Evolutionary conservation across 2,113 vertebrate genomes (phyloP).

Genomic region (Xyliphius kryptos): DNA sequence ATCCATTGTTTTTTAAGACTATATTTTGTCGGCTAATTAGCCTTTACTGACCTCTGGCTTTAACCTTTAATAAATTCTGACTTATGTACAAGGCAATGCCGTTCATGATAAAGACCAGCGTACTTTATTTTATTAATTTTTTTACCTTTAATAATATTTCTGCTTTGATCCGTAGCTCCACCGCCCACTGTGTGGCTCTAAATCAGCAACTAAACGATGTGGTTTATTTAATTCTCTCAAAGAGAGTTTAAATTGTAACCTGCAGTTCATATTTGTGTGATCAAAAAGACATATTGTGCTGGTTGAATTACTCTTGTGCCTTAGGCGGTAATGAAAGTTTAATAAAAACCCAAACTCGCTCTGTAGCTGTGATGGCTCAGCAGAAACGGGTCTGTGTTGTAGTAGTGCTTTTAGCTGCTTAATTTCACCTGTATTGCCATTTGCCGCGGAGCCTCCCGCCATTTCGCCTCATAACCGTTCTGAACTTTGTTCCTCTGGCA

Average conservation of each 20-base stretch:
- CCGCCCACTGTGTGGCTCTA: background rate
- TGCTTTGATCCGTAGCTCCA: no score
- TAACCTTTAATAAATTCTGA: no score
- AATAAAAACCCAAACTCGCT: background rate
- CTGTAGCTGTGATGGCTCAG: no score
- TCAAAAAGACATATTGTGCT: conserved; percentile 32
- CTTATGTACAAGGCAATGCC: no score
- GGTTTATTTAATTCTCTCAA: background rate
- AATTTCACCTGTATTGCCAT: conserved; percentile 28
- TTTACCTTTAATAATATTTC: no score
- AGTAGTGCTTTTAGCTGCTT: background rate
- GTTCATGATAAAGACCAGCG: no score
- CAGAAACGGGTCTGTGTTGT: no score
- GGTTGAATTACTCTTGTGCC: background rate
- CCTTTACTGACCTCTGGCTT: no score
- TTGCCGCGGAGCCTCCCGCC: conserved; percentile 18
- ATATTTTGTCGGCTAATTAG: no score
- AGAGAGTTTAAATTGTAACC: conserved; percentile 12
- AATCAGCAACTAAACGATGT: background rate
- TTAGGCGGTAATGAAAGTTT: background rate
- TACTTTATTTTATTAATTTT: no score
- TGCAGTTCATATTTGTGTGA: conserved; percentile 22
- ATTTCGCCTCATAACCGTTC: conserved; percentile 12
- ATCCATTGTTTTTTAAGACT: no score
- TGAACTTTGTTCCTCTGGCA: conserved; percentile 7